Conservation (phyloP, 2,888 invertebrate genomes). For the Pristionchus entomophagus region DNA sequence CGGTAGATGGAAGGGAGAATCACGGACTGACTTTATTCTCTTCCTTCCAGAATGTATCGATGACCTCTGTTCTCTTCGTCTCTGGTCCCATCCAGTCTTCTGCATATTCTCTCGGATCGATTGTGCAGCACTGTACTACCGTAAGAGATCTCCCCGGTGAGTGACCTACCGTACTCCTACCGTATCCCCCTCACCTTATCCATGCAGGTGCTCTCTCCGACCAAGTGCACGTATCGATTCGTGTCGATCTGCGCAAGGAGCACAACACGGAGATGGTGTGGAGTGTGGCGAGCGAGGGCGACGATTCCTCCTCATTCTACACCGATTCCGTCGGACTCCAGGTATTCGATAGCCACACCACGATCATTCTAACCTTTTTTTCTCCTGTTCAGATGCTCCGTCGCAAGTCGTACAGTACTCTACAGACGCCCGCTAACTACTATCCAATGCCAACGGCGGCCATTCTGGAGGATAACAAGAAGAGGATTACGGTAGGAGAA, state of each 20-base stretch:
- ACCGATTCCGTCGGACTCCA: slow-evolving; percentile 64
- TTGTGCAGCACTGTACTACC: background rate
- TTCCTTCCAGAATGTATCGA: background rate
- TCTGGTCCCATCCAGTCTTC: slow-evolving; percentile 37
- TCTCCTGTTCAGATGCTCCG: slow-evolving; percentile 53
- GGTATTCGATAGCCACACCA: slow-evolving; percentile 47
- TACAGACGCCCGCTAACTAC: slow-evolving; percentile 56
- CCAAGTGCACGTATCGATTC: slow-evolving; percentile 55
- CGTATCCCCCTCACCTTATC: background rate
- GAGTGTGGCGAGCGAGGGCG: slow-evolving; percentile 49
- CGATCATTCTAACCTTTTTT: background rate
- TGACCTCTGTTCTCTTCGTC: slow-evolving; percentile 28
- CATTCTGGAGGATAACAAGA: slow-evolving; percentile 53
- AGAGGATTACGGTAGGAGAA: slow-evolving; percentile 50
- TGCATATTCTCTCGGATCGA: background rate
- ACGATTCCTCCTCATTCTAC: slow-evolving; percentile 48
- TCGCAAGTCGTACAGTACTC: slow-evolving; percentile 51
- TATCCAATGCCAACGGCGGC: slow-evolving; percentile 68
- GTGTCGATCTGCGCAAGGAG: slow-evolving; percentile 55
- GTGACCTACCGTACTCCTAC: background rate
- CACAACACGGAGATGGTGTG: slow-evolving; percentile 58
- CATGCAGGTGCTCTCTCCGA: slow-evolving; percentile 50
- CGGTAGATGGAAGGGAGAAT: background rate
- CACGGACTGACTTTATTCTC: background rate
- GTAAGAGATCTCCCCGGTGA: slow-evolving; percentile 36